These are phyloP conservation scores for Brachionus asplanchnoidis DNA, from an alignment of 1,140 invertebrate species.

Conservation along the genomic window DNA sequence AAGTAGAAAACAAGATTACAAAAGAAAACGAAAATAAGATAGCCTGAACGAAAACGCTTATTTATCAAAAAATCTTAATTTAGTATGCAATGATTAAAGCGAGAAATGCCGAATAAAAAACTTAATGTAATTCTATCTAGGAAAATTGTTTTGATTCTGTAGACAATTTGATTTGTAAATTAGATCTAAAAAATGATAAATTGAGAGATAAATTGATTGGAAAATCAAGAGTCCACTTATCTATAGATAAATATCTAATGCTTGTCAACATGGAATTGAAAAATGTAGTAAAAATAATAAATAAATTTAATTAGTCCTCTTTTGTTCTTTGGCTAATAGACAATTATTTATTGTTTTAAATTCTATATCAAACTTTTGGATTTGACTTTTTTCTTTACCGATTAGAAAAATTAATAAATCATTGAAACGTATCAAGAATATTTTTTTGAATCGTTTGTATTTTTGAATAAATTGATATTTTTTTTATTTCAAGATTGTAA, in stretches of 20 bases:
- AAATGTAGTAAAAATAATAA: constrained; percentile 15
- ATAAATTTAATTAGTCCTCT: constrained; percentile 22
- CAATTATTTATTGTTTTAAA: background rate
- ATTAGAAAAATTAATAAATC: background rate
- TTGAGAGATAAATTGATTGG: background rate
- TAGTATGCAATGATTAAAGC: background rate
- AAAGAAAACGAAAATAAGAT: background rate
- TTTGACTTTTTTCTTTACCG: background rate
- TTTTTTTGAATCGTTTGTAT: background rate
- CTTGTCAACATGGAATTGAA: constrained; percentile 26
- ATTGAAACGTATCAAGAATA: background rate
- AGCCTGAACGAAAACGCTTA: background rate
- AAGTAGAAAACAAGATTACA: background rate
- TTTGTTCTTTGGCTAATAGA: background rate
- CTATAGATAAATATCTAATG: background rate
- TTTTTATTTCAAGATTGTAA: background rate
- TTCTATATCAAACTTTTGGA: background rate
- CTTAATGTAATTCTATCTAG: background rate
- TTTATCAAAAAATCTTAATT: background rate
- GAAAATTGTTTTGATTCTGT: background rate
- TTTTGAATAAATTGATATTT: background rate
- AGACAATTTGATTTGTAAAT: background rate
- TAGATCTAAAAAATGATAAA: constrained; percentile 7
- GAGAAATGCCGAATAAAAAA: background rate
- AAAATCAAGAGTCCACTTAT: background rate